Base-by-base conservation (phyloP, 2,797 vertebrate genomes). In the Neostethus bicornis region DNA sequence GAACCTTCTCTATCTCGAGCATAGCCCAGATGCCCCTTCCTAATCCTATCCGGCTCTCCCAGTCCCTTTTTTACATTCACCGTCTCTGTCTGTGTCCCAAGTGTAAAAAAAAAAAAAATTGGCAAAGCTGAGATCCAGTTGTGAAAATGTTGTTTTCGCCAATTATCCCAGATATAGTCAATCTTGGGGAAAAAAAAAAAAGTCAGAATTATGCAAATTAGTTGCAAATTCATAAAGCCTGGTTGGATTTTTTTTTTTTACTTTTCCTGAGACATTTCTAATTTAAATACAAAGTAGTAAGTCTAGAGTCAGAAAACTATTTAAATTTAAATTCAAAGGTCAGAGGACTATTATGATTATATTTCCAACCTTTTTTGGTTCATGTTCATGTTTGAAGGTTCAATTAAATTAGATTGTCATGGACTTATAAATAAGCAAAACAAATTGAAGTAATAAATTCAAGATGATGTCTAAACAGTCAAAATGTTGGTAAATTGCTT, bases 11-110 rank as follows among this genome's bases (percentile, higher is more conserved):
- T 41, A 45, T 80, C 78, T 85, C 79, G 68, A 66, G 58, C 57
- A 83, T 78, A 85, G 75, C 88, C 68, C 90, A 92, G 87, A 90
- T 91, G 90, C 87, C 37, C 52, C 26, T 24, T 64, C 41, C 39
- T 29, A 24, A 43, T 48, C 21, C 63, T 57, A 28, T 56, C 45
- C 16, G 51, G 50, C 63, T 51, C 51, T 46, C 57, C 48, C 43
- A 43, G 23, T 53, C 49, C 62, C 50, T 42, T 61, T n/a, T 54
- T 53, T 48, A 69, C 28, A 2, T 70, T 75, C 49, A 51, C 44
- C 12, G 11, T 56, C 45, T 64, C 63, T 61, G 45, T 62, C 49
- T 68, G 60, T 63, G 47, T 76, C 61, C 66, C 67, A 25, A 45
- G 51, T 68, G 66, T 60, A 41, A 21, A 13, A 44, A 29, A 25